These are phyloP conservation scores for Paedocypris sp. DNA, from an alignment of 2,113 vertebrate species.

Conservation along the genomic window DNA sequence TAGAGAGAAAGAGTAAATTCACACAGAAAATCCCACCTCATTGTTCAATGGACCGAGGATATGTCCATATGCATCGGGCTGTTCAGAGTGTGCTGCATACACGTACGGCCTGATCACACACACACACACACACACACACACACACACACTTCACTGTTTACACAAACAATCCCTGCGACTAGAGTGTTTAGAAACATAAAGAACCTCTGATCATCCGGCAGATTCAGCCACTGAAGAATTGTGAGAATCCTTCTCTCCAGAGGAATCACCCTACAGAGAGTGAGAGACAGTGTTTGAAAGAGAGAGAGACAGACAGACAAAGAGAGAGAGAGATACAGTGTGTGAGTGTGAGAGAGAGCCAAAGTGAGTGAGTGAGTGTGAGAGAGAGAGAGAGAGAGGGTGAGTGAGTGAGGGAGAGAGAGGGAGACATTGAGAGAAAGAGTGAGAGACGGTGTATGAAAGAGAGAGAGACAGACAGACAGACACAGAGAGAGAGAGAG, in stretches of 20 bases:
- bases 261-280: conserved; percentile 70
- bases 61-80: conserved; percentile 89
- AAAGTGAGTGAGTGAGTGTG: not conserved
- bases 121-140: not conserved
- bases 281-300: not conserved
- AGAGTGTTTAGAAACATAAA: conserved; percentile 21
- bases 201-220: conserved; percentile 79
- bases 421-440: no score
- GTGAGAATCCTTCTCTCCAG: conserved; percentile 85
- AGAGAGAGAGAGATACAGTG: no score
- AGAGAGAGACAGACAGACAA: not conserved
- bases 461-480: no score
- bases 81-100: conserved; percentile 91
- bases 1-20: no score
- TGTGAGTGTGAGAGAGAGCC: not conserved
- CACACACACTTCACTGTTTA: not conserved
- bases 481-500: no score
- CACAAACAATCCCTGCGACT: not conserved
- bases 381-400: no score
- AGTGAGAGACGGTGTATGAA: no score
- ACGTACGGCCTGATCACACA: conserved; percentile 75
- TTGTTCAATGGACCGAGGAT: conserved; percentile 82
- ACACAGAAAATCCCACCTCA: conserved; percentile 69
- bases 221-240: conserved; percentile 80
- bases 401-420: not conserved